Evolutionary conservation across 2,888 invertebrate species (phyloP), one percentile per base, ranked within the genome.

Genomic region (Philaethria dido): DNA sequence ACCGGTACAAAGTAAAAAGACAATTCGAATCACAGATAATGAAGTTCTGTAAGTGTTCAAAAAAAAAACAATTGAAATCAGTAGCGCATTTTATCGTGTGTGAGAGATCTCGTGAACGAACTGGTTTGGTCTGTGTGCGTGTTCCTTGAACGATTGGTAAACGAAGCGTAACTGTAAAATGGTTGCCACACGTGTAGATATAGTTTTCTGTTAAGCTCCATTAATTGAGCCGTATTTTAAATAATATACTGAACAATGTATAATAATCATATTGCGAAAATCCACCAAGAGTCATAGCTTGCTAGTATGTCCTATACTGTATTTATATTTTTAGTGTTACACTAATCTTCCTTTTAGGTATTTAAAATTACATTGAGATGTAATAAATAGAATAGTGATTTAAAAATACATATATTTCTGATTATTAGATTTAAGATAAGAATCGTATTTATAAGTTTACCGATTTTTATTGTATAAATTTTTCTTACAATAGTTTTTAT

Each of bases 71-170:
- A 69, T 60, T 60, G 62, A 48, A 62, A 70, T 59, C 45, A 52
- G 50, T 64, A 63, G 67, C 63, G 22, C n/a, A 59, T 52, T 68
- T 62, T 63, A 70, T 67, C 48, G 54, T 66, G 59, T 64, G 64
- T 64, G 57, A 57, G 66, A 64, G 59, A 66, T 68, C 62, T 50
- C 48, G 55, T 65, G 62, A 48, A 44, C 48, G 25, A 57, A 48
- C 66, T 61, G 67, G 62, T 74, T 59, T 13, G 36, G 42, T 60
- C 9, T 59, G 64, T 60, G 65, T 76, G 78, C 66, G 74, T 77
- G 79, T 78, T 82, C 83, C 83, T 83, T 88, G 84, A 87, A 86
- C 87, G 88, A 82, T 80, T 78, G 73, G 80, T 85, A 87, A 88
- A 82, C 87, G 81, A 85, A 84, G 82, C 88, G 83, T 83, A 80